phyloP scores from a whole-genome alignment of 2,797 vertebrate species.

The Sebastes minor region DNA sequence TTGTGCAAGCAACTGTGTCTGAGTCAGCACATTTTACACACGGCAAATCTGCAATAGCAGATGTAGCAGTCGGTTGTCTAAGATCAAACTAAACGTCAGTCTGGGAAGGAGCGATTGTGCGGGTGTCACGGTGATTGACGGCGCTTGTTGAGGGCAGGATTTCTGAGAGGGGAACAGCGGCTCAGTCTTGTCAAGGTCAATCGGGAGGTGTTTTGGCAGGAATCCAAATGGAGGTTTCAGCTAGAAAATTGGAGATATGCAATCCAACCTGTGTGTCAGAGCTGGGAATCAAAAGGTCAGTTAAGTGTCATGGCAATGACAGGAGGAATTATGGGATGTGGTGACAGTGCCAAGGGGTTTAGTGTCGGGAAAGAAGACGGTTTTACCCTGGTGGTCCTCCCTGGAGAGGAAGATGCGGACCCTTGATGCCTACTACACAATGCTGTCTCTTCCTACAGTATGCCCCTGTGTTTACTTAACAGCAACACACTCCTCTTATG shows the following conservation, averaged over 20 bases:
- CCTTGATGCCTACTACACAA: background rate
- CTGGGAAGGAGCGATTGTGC: conserved; percentile 18
- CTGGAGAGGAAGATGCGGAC: conserved; percentile 3
- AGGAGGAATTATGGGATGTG: conserved; percentile 53
- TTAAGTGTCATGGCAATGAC: conserved; percentile 58
- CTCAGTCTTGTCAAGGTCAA: conserved; percentile 73
- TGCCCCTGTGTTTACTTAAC: background rate
- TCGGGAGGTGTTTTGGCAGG: conserved; percentile 61
- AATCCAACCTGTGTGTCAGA: conserved; percentile 61
- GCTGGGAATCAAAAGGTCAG: conserved; percentile 66
- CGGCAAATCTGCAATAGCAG: conserved; percentile 51
- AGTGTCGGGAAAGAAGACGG: background rate
- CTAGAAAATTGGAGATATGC: conserved; percentile 65
- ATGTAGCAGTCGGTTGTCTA: conserved; percentile 39
- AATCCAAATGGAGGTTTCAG: conserved; percentile 67
- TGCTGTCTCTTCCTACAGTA: background rate
- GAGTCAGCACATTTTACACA: conserved; percentile 68
- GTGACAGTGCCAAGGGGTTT: conserved; percentile 43
- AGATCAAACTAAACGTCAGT: conserved; percentile 46
- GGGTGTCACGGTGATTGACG: conserved; percentile 67
- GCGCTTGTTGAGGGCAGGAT: conserved; percentile 66
- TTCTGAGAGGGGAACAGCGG: conserved; percentile 61
- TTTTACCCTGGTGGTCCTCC: conserved; percentile 17
- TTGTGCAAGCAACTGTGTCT: conserved; percentile 40
- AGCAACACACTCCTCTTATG: background rate